These are phyloP conservation scores for Dendropsophus ebraccatus DNA, from an alignment of 2,113 vertebrate species.

Conservation along the genomic window DNA sequence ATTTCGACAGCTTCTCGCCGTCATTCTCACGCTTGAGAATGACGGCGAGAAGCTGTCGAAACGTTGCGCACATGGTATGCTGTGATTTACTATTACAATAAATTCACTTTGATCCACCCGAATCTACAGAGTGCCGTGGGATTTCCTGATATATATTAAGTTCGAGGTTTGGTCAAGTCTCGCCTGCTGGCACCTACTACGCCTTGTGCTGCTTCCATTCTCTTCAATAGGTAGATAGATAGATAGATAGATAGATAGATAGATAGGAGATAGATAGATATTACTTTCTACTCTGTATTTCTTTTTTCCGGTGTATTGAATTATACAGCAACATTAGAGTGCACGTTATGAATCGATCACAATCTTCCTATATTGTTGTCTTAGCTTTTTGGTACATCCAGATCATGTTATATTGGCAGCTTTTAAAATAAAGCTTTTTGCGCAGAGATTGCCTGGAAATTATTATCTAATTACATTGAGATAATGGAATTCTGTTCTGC, in stretches of 20 bases:
- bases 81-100: too few species aligned
- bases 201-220: neutral
- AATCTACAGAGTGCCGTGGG: too few species aligned
- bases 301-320: neutral
- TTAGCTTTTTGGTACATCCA: slow-evolving; percentile 11
- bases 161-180: too few species aligned
- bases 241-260: slow-evolving; percentile 7
- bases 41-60: too few species aligned
- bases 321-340: neutral
- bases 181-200: too few species aligned
- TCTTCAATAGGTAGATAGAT: neutral
- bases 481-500: slow-evolving; percentile 53
- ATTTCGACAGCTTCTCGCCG: too few species aligned
- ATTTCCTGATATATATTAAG: too few species aligned
- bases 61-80: too few species aligned
- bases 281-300: neutral
- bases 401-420: slow-evolving; percentile 53
- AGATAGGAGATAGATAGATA: neutral
- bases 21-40: too few species aligned
- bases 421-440: slow-evolving; percentile 53
- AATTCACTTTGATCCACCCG: too few species aligned
- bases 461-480: slow-evolving; percentile 54
- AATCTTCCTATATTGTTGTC: slow-evolving; percentile 18
- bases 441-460: slow-evolving; percentile 51
- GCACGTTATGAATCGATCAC: slow-evolving; percentile 14